Evolutionary conservation across 2,888 invertebrate species (phyloP), one percentile per base, ranked within the genome.

Genomic region (Julus scanicus): DNA sequence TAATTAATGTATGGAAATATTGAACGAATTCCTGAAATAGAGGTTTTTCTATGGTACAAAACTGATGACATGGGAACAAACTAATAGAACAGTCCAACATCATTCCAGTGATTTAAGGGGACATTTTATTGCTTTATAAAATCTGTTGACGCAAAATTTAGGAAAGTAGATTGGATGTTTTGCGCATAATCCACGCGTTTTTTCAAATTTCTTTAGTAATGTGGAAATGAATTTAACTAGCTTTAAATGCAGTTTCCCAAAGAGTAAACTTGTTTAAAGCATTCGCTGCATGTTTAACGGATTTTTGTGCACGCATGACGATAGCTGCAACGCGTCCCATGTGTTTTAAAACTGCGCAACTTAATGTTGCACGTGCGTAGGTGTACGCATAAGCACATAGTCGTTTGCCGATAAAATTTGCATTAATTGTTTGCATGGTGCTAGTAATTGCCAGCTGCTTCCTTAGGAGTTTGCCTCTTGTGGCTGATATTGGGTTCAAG

Each of bases 361-460:
- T 71, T 71, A 71, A 71, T 71, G 20, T 71, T 71, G 71, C 71
- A 71, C 80, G 80, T 80, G 80, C 37, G 80, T 80, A 29, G 80
- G 80, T 80, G 80, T 37, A 29, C 37, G 80, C 80, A 37, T 80
- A 80, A 80, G 80, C 80, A 80, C 80, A 80, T 80, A 80, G 80
- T 80, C 80, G 80, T 80, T 80, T 80, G 80, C 29, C 80, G 80
- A 80, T 80, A 80, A 80, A 80, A 80, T 80, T 80, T 80, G 80
- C 80, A 80, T 80, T 80, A 80, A 80, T 80, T 80, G 80, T 80
- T 80, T 80, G 80, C 80, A 37, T 80, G 80, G 80, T 80, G 80
- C 80, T 37, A 29, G 80, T 80, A 80, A 80, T 80, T 80, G 80
- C 37, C 80, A 80, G 80, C 80, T 80, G 80, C 80, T 80, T 80